Evolutionary conservation across 2,797 vertebrate genomes (phyloP), one percentile per base, ranked within the genome.

Genomic region (Schizopygopsis pylzovi): DNA sequence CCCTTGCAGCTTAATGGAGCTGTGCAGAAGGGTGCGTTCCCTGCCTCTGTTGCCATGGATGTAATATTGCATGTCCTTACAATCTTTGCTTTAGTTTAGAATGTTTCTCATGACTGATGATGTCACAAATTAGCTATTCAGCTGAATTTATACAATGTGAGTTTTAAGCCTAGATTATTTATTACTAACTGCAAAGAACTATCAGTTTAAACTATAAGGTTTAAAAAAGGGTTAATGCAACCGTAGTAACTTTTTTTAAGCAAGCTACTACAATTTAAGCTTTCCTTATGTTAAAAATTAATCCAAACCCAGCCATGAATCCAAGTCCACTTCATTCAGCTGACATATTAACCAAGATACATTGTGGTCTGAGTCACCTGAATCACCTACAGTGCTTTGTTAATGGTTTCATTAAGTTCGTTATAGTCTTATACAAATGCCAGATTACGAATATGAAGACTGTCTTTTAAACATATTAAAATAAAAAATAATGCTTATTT

Each of bases 261-360:
- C 41, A 83, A 63, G 43, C 13, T 45, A 49, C 12, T 76, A 7
- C 61, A 52, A 49, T 61, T 8, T 25, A 61, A 12, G 28, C 2
- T 65, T 65, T 76, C 28, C 45, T 81, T 59, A 33, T 25, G 59
- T 52, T 83, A 67, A 41, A 61, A 77, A 67, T 75, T 25, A 76
- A 76, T 76, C 59, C 28, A 65, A 45, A 16, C 16, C 18, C 37
- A 61, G 81, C 41, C 1, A 2, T 63, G 28, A 65, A 76, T 49
- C 71, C 45, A 77, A 83, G 72, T 72, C 52, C 81, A 82, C 52
- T 82, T 28, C 39, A 56, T 71, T 82, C n/a, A 79, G n/a, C 15
- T 22, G 6, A 22, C 28, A 81, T 67, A 80, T 79, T 79, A 67
- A 67, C 65, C 65, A 67, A 18, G 63, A 67, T 67, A 33, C 28